Evolutionary conservation across 2,888 invertebrate genomes (phyloP).

Genomic region (Aphodius sticticus): DNA sequence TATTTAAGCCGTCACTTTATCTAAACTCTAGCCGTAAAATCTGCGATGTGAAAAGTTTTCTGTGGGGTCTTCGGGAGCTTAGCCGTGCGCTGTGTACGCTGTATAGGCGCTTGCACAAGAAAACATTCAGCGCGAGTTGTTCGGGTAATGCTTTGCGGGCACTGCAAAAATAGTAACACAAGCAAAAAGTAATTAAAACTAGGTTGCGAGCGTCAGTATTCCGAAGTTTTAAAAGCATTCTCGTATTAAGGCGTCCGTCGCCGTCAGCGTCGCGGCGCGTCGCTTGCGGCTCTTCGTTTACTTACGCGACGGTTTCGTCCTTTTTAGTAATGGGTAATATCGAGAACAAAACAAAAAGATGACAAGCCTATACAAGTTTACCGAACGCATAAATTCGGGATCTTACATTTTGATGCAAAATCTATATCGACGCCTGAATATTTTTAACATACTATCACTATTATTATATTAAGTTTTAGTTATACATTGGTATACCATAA

Average conservation of each 20-base stretch:
- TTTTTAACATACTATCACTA: too few relatives aligned
- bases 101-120: neutral
- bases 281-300: slow-evolving; percentile 7
- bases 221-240: slow-evolving; percentile 30
- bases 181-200: slow-evolving; percentile 25
- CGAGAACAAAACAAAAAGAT: neutral
- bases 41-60: neutral
- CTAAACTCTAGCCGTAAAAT: slow-evolving; percentile 10
- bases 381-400: too few relatives aligned
- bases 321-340: slow-evolving; percentile 8
- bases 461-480: too few relatives aligned
- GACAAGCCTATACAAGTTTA: neutral
- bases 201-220: slow-evolving; percentile 12
- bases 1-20: slow-evolving; percentile 12
- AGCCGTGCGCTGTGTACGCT: neutral
- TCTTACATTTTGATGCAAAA: too few relatives aligned
- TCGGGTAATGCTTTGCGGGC: neutral
- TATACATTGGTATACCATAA: too few relatives aligned
- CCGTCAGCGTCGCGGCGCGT: slow-evolving; percentile 20
- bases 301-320: neutral
- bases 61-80: neutral
- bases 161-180: slow-evolving; percentile 5
- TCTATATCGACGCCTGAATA: too few relatives aligned
- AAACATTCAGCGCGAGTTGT: neutral
- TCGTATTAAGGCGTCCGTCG: slow-evolving; percentile 29